phyloP scores from a whole-genome alignment of 2,888 invertebrate species.

The Nephrotoma appendiculata region DNA sequence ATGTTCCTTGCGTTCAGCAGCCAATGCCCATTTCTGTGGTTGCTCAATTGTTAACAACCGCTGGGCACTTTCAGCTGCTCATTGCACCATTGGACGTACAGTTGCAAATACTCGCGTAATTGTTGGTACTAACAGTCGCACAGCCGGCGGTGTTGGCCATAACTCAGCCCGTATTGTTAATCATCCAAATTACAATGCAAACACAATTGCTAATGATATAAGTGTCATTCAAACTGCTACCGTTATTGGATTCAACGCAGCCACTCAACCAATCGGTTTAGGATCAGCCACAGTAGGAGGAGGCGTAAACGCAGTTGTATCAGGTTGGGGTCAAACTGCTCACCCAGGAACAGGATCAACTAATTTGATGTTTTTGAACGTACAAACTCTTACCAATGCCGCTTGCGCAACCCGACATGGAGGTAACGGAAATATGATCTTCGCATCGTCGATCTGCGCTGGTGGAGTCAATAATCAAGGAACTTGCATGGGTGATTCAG shows the following conservation, averaged over 20 bases:
- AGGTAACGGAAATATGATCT: conserved; percentile 14
- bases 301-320: neutral
- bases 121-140: conserved; percentile 3
- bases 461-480: conserved; percentile 14
- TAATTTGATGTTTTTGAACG: conserved; percentile 3
- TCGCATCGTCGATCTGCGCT: conserved; percentile 28
- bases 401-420: conserved; percentile 6
- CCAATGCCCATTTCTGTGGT: conserved; percentile 17
- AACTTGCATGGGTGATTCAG: conserved; percentile 26
- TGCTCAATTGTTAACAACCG: conserved; percentile 16
- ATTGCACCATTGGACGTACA: conserved; percentile 14
- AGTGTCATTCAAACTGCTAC: conserved; percentile 4
- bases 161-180: conserved; percentile 5
- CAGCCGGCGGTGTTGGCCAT: conserved; percentile 4
- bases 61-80: conserved; percentile 19
- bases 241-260: conserved; percentile 2
- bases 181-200: conserved; percentile 9
- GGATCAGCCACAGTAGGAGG: conserved; percentile 7
- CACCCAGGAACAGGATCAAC: conserved; percentile 7
- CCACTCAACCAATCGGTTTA: neutral
- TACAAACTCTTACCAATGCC: conserved; percentile 8
- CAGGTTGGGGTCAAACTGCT: conserved; percentile 10
- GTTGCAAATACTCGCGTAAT: conserved; percentile 5
- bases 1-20: conserved; percentile 14
- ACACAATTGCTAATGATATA: conserved; percentile 8